Evolutionary conservation across 2,888 invertebrate genomes (phyloP).

Genomic region (Idaea straminata): DNA sequence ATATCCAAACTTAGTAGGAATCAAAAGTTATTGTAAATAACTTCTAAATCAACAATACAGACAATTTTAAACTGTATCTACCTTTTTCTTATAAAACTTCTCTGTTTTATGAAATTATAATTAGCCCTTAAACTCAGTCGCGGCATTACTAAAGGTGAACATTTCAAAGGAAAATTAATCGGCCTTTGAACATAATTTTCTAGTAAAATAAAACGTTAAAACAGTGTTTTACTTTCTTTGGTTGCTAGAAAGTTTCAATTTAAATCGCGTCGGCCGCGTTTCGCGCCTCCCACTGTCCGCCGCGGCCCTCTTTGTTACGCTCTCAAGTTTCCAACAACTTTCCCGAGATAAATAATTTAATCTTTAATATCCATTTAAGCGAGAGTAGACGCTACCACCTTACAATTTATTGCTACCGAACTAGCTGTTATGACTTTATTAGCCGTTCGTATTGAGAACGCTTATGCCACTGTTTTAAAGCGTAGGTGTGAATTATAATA

Average conservation of each 20-base stretch:
- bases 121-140: conserved; percentile 4
- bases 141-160: conserved; percentile 27
- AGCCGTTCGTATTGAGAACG: neutral
- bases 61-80: neutral
- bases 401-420: conserved; percentile 52
- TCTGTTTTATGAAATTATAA: neutral
- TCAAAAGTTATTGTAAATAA: neutral
- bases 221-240: conserved; percentile 51
- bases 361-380: conserved; percentile 68
- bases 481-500: neutral
- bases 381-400: conserved; percentile 46
- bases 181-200: conserved; percentile 50
- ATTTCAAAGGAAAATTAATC: conserved; percentile 43
- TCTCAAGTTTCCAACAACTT: conserved; percentile 46
- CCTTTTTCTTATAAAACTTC: neutral
- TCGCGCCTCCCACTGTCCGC: conserved; percentile 26
- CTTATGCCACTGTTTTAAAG: neutral
- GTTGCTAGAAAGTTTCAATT: conserved; percentile 52
- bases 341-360: conserved; percentile 69
- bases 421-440: conserved; percentile 23
- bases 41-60: neutral
- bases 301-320: conserved; percentile 56
- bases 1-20: conserved; percentile 31
- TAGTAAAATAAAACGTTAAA: conserved; percentile 47
- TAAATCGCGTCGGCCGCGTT: conserved; percentile 34